Evolutionary conservation across 2,797 vertebrate species (phyloP), one percentile per base, ranked within the genome.

Genomic region (Eulemur rubriventer): DNA sequence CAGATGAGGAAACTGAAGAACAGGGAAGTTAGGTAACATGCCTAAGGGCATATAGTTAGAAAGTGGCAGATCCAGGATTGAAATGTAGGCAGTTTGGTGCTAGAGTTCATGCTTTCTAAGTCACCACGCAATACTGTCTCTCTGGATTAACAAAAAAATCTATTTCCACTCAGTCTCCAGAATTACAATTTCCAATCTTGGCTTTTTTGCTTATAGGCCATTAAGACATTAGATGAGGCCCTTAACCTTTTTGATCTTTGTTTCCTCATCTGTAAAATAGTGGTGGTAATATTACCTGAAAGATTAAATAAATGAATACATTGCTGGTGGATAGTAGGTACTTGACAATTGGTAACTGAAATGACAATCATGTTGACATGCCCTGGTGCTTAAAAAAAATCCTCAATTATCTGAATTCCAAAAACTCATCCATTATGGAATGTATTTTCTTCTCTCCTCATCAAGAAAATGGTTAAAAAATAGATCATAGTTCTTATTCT

Each of bases 401-500:
- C 5, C 2, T 6, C 7, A 75, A 1, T 18, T 20, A 18, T 91
- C n/a, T 72, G 65, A 93, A 93, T 84, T 83, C 70, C 65, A 91
- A 76, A 93, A 80, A 78, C 46, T 55, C 18, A 35, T 70, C 22
- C 33, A 76, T 67, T 9, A 17, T 41, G 28, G 22, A 67, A 61
- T 35, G 43, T 72, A 20, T 50, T 95, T 82, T 75, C 55, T 28
- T 84, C 28, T 72, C 38, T 65, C 28, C 38, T 65, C 28, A 87
- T 8, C 24, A 83, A 92, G 38, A 88, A 94, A 87, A 89, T 50
- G 24, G 75, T 89, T 93, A 67, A 87, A 80, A 86, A 48, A 35
- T 59, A 87, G 28, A 72, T 55, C 41, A 88, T 92, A 35, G 22
- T 41, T 92, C 61, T 82, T 89, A 63, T 46, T 91, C 89, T 85